Percentiles rank a stretch among this genome's conserved stretches.
phyloP scores from a whole-genome alignment of 2,797 vertebrate species.

The Dendrocincla tyrannina region DNA sequence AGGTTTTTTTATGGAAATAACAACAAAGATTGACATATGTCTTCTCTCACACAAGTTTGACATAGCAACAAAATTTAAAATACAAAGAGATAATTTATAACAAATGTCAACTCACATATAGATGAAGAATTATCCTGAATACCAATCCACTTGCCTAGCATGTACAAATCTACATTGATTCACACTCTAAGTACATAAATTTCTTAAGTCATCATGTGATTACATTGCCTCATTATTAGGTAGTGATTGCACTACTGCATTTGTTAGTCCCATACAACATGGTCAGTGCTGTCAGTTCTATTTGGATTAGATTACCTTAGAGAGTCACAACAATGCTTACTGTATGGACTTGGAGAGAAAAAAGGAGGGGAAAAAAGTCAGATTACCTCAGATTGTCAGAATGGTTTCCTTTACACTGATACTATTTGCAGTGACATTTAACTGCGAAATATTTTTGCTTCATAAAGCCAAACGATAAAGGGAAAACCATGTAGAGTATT shows the following conservation, averaged over 20 bases:
- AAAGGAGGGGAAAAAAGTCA: background rate
- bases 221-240: background rate
- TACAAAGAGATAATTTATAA: background rate
- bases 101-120: background rate
- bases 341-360: background rate
- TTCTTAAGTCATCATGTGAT: background rate
- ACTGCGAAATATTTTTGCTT: background rate
- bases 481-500: background rate
- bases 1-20: background rate
- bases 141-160: background rate
- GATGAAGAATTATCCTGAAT: background rate
- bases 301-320: background rate
- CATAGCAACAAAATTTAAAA: background rate
- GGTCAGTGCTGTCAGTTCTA: background rate
- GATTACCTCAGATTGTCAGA: background rate
- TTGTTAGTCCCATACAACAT: background rate
- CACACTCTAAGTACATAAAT: fast-evolving
- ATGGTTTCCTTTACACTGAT: background rate
- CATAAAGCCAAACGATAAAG: background rate
- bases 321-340: background rate
- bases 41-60: background rate
- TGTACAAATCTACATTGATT: background rate
- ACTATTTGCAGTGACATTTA: background rate
- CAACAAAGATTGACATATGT: background rate
- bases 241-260: background rate